phyloP scores from a whole-genome alignment of 2,888 invertebrate species.

The Blera fallax region DNA sequence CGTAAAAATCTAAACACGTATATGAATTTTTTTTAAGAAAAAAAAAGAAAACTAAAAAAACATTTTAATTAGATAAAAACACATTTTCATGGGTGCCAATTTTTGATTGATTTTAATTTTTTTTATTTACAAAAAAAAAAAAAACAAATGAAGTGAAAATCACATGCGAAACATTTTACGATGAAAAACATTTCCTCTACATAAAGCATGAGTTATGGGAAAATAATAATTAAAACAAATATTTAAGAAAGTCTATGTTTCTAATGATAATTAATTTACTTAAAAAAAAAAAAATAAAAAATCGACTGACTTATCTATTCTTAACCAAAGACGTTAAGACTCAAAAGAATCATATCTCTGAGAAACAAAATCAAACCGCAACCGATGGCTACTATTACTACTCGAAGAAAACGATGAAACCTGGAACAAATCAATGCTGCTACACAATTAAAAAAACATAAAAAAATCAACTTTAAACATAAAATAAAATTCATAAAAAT shows the following conservation, averaged over 20 bases:
- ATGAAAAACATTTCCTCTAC: conserved; percentile 17
- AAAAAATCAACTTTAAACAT: neutral
- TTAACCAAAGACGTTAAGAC: conserved; percentile 51
- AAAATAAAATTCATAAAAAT: neutral
- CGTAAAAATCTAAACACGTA: conserved; percentile 50
- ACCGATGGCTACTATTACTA: conserved; percentile 5
- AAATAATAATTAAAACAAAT: neutral
- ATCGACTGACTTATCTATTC: conserved; percentile 66
- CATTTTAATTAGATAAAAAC: conserved; percentile 45
- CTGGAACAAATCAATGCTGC: conserved; percentile 17
- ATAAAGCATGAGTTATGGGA: neutral
- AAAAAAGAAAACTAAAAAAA: conserved; percentile 44
- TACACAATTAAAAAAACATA: neutral
- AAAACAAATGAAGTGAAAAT: conserved; percentile 8
- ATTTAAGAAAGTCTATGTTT: conserved; percentile 20
- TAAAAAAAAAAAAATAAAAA: too few species aligned
- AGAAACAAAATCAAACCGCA: conserved; percentile 33
- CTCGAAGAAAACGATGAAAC: conserved; percentile 4
- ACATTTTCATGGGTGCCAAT: conserved; percentile 71
- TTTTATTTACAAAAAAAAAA: conserved; percentile 32
- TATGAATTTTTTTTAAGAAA: conserved; percentile 49
- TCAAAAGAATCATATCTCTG: conserved; percentile 67
- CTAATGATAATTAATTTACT: conserved; percentile 23
- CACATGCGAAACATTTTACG: neutral
- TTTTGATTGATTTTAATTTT: conserved; percentile 60